Evolutionary conservation across 2,113 vertebrate genomes (phyloP), one percentile per base, ranked within the genome.

Genomic region (Numida meleagris): DNA sequence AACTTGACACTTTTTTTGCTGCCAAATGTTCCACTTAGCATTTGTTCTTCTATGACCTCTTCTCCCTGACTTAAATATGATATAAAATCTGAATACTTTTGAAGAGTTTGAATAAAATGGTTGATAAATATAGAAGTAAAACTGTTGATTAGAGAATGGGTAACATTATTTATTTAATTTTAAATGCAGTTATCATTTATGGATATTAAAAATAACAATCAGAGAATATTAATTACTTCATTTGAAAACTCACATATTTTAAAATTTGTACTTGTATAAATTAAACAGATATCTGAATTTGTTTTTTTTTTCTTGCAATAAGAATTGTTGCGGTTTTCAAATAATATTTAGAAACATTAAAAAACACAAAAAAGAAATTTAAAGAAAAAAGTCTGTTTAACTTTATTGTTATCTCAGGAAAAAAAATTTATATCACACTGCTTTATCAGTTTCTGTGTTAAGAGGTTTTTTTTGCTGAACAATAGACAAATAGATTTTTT

Each of bases 11-110:
- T 71, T 80, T 38, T 19, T 78, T 36, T 90, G 82, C 36, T 93
- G 92, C 80, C 77, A 93, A 79, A 70, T 90, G n/a, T 83, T 92
- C 55, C 50, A 53, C 58, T 82, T 80, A 86, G 8, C 48, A 73
- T 86, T 90, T 84, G 16, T 27, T 76, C 21, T 85, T 84, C 36
- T 78, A 0, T 40, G 27, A 88, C 67, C 58, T 84, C n/a, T 90
- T 91, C 66, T 36, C 8, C 11, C 12, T 31, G 83, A 11, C 25
- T 53, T 81, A 20, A 78, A 75, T 65, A 43, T 83, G 43, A 57
- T 5, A 90, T 31, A 84, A 90, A 77, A 62, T 65, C 24, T 74
- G 76, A 93, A 82, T 59, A 23, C 7, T 66, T 4, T 33, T 66
- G 34, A 83, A 83, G 29, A 71, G 71, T 53, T 62, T 61, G 19